These are phyloP conservation scores for Triops longicaudatus DNA, from an alignment of 1,140 invertebrate species.

Conservation along the genomic window DNA sequence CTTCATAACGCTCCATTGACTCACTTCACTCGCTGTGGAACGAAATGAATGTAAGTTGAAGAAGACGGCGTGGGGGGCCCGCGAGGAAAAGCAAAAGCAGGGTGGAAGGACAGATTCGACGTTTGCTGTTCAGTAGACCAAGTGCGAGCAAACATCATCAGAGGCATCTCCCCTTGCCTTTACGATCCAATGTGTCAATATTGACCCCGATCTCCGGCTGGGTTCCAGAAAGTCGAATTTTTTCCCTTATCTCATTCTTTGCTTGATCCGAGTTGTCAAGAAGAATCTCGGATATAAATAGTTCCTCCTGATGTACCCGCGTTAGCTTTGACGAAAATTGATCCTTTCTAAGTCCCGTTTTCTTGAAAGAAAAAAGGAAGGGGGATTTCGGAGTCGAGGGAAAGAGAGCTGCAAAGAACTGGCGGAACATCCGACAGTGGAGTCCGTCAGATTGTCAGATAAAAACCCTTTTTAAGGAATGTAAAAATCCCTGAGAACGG, in stretches of 20 bases:
- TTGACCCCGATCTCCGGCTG: constrained; percentile 5
- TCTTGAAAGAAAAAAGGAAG: neutral
- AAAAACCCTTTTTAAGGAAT: neutral
- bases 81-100: neutral
- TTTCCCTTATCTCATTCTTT: neutral
- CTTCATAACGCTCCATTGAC: constrained; percentile 7
- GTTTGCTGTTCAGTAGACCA: constrained; percentile 11
- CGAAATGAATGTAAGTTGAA: neutral
- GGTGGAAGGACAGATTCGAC: neutral
- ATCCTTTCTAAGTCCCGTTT: neutral
- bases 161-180: neutral
- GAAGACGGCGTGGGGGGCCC: neutral
- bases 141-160: constrained; percentile 9
- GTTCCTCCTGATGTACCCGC: neutral
- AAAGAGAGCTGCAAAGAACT: neutral
- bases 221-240: constrained; percentile 2
- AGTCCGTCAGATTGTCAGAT: constrained; percentile 1
- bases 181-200: constrained; percentile 5
- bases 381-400: neutral
- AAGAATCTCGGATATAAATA: constrained; percentile 12
- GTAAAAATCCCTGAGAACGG: neutral
- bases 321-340: constrained; percentile 8
- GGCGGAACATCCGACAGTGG: neutral
- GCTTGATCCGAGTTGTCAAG: constrained; percentile 5
- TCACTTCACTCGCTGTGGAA: neutral